Percentiles rank a stretch among this genome's conserved stretches.
Evolutionary conservation across 2,113 vertebrate species (phyloP).

Genomic region (Rhinolophus sinicus): DNA sequence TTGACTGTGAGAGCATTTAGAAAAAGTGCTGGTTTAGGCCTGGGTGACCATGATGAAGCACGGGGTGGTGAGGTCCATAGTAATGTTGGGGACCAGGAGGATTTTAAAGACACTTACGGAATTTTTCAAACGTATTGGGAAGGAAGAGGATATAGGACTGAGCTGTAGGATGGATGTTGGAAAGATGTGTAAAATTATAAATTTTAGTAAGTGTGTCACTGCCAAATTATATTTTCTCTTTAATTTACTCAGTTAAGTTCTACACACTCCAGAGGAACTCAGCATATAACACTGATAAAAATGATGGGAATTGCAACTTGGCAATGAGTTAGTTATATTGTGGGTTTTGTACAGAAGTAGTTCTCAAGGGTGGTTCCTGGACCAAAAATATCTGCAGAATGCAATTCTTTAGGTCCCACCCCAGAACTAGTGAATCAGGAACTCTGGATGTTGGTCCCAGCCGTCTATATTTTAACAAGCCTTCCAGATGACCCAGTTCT

Average conservation of each 20-base stretch:
- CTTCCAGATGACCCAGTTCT: neutral
- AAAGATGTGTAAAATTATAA: constrained; percentile 54
- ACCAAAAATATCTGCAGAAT: neutral
- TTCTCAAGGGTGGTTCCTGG: constrained; percentile 5
- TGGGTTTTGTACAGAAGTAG: neutral
- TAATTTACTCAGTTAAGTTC: constrained; percentile 51
- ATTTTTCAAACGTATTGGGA: constrained; percentile 56
- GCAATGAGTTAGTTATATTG: neutral
- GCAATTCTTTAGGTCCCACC: neutral
- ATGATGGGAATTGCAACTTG: neutral
- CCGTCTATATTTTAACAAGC: neutral
- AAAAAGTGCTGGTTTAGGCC: neutral
- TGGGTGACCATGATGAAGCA: neutral
- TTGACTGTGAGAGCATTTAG: neutral
- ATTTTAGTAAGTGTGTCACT: constrained; percentile 53
- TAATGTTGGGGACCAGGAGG: neutral
- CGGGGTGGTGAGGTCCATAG: neutral
- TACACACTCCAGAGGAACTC: neutral
- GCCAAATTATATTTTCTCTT: constrained; percentile 67
- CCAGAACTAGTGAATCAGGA: neutral
- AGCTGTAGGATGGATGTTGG: constrained; percentile 55
- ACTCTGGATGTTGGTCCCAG: neutral
- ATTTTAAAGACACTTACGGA: constrained; percentile 58
- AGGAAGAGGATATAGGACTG: constrained; percentile 51
- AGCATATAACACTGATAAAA: neutral